Percentiles rank a stretch among this genome's conserved stretches.
Evolutionary conservation across 1,140 invertebrate species (phyloP).

Genomic region (Drosophila elegans): DNA sequence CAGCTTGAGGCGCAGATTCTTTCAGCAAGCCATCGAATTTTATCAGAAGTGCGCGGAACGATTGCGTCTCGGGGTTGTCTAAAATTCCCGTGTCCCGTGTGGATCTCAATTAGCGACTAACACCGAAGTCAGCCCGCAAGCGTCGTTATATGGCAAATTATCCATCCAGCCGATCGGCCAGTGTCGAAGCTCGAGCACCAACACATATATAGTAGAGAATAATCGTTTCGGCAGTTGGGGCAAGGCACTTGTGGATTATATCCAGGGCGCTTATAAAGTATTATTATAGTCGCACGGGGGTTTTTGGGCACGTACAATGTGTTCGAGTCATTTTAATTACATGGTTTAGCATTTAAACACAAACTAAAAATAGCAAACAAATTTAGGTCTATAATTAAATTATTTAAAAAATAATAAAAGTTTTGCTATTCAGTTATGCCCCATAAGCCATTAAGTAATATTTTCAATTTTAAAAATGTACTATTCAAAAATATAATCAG

Average conservation of each 20-base stretch:
- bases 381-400: too few species aligned
- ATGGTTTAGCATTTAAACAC: not conserved
- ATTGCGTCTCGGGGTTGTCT: constrained; percentile 23
- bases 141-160: constrained; percentile 70
- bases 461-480: too few species aligned
- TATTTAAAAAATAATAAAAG: too few species aligned
- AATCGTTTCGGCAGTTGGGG: constrained; percentile 10
- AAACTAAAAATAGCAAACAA: too few species aligned
- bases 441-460: too few species aligned
- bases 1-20: constrained; percentile 36
- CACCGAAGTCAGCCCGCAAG: constrained; percentile 49
- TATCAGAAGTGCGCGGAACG: constrained; percentile 26
- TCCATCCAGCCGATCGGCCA: constrained; percentile 35
- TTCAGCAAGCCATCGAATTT: constrained; percentile 53
- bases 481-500: too few species aligned
- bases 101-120: constrained; percentile 70
- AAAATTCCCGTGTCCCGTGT: constrained; percentile 25
- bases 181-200: constrained; percentile 32
- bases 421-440: too few species aligned
- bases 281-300: not conserved
- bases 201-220: not conserved
- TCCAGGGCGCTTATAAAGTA: not conserved
- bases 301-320: not conserved
- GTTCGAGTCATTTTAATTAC: not conserved
- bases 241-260: constrained; percentile 5